These are phyloP conservation scores for Acleris holmiana DNA, from an alignment of 2,888 invertebrate genomes.

Conservation along the genomic window DNA sequence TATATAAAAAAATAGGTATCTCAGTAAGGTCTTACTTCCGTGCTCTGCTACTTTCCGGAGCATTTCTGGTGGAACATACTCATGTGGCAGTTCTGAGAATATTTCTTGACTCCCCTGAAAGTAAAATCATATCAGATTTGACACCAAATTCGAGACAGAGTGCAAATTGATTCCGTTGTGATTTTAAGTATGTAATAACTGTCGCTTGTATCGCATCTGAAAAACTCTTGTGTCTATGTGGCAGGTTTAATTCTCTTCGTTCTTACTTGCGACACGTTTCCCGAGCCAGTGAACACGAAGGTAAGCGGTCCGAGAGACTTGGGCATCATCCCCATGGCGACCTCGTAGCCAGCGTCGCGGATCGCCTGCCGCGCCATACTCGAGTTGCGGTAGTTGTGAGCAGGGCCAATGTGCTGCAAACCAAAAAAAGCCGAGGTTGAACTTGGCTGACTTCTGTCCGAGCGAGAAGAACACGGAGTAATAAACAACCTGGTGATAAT, in stretches of 20 bases:
- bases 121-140: neutral
- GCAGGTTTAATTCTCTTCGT: too few relatives aligned
- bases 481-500: too few relatives aligned
- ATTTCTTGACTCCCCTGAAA: constrained; percentile 92
- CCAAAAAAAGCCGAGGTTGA: too few relatives aligned
- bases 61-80: constrained; percentile 98
- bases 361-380: constrained; percentile 99
- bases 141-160: neutral
- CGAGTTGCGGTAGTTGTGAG: constrained; percentile 99
- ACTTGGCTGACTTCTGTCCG: too few relatives aligned
- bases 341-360: constrained; percentile 99
- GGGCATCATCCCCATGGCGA: constrained; percentile 97
- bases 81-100: constrained; percentile 98
- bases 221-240: too few relatives aligned
- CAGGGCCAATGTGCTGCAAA: constrained; percentile 95
- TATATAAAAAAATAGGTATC: too few relatives aligned
- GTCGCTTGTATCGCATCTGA: too few relatives aligned
- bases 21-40: constrained; percentile 88
- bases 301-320: constrained; percentile 98
- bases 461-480: too few relatives aligned
- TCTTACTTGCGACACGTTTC: constrained; percentile 95
- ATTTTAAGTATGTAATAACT: too few relatives aligned
- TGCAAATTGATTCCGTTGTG: neutral
- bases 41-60: constrained; percentile 97
- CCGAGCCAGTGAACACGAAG: constrained; percentile 98